Base-by-base conservation (phyloP, 2,888 invertebrate species). In the Ferrisia virgata region DNA sequence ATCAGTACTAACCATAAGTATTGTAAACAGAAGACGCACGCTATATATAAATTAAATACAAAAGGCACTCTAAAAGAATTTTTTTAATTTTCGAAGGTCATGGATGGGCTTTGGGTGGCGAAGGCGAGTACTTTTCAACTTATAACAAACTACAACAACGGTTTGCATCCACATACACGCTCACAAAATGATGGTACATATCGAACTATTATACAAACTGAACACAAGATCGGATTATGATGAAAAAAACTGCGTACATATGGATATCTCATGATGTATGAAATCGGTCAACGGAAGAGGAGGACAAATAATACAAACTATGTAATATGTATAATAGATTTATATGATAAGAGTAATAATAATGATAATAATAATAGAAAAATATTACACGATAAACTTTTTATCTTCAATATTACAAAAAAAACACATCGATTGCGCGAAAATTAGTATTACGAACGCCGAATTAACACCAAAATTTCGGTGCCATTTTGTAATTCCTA, bases 381-480 rank as follows among this genome's bases (percentile, higher is more conserved):
- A 76, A 76, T n/a, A 76, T 76, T 76, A 76, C 72, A 76, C 36
- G 33, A 76, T 76, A 76, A 76, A 76, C 2, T 31, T 72, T 36
- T 18, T 64, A 28, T 15, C 28, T 64, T 64, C 31, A 18, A 36
- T 76, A 76, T 76, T 76, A 76, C 72, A 76, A 76, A 76, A 76
- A 58, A 28, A 64, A 64, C 36, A 76, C 33, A 76, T 36, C 33
- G 33, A 76, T 33, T 76, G 36, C 72, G 72, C 72, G 72, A 36
- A 33, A 76, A 76, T 31, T 31, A 28, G 69, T 69, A 31, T 69
- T 69, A 31, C 28, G 31, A 69, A 69, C 31, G 69, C 9, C 31
- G 31, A 69, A 8, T 13, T 18, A 8, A 4, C 18, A 36, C 47
- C 18, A 47, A 13, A 47, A n/a, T n/a, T 18, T 47, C 47, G 47